Percentiles rank a stretch among this genome's conserved stretches.
phyloP scores from a whole-genome alignment of 2,797 vertebrate species.

The Chelonia mydas region DNA sequence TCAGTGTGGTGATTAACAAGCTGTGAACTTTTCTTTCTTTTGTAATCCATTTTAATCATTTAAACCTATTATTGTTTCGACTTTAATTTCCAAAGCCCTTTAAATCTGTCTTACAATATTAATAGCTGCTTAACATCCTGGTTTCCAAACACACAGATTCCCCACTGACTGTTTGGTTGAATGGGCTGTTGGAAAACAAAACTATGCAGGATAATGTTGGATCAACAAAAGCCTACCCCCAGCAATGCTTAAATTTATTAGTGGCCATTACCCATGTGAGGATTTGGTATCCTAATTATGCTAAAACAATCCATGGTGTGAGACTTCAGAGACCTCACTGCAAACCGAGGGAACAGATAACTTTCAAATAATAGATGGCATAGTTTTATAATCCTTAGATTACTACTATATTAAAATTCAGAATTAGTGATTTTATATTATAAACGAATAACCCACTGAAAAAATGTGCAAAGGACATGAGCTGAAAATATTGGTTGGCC shows the following conservation, averaged over 20 bases:
- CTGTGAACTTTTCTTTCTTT: conserved; percentile 69
- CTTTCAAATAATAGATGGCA: not conserved
- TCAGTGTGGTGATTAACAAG: conserved; percentile 56
- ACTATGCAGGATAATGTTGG: not conserved
- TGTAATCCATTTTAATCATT: conserved; percentile 77
- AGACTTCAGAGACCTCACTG: not conserved
- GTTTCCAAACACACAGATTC: conserved; percentile 46
- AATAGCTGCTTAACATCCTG: conserved; percentile 68
- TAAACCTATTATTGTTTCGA: conserved; percentile 81
- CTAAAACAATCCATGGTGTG: not conserved
- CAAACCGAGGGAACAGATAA: not conserved
- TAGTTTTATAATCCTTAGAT: not conserved
- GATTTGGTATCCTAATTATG: not conserved
- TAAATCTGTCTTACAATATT: conserved; percentile 72
- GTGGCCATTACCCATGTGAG: not conserved
- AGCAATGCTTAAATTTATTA: not conserved
- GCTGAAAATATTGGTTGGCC: not conserved
- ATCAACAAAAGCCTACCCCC: not conserved
- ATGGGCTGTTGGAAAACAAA: not conserved
- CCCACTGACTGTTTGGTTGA: not conserved
- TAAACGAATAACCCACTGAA: not conserved
- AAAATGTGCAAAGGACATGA: not conserved
- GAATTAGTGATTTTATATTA: not conserved
- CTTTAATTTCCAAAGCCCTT: conserved; percentile 70
- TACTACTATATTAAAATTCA: not conserved